phyloP scores from a whole-genome alignment of 1,140 invertebrate species.

The Pseudomyrmex pallidus region DNA sequence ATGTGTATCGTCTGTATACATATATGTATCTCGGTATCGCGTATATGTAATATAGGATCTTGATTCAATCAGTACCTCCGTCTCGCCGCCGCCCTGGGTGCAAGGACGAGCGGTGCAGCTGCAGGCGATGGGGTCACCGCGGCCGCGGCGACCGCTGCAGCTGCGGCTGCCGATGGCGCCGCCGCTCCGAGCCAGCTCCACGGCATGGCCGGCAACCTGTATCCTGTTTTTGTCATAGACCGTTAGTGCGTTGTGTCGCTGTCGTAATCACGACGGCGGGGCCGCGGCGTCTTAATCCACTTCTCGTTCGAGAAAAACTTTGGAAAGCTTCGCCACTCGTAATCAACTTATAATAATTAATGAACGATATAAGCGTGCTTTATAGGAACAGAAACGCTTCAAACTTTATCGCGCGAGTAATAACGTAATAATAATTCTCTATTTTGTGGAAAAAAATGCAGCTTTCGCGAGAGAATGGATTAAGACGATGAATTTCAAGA shows the following conservation, averaged over 20 bases:
- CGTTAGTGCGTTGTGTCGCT: slow-evolving; percentile 52
- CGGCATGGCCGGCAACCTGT: slow-evolving; percentile 84
- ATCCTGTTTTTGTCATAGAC: slow-evolving; percentile 80
- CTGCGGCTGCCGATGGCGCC: slow-evolving; percentile 84
- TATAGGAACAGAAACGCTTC: no score
- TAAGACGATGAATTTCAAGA: slow-evolving; percentile 7
- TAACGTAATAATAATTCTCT: not conserved
- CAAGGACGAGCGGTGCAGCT: slow-evolving; percentile 83
- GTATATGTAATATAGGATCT: slow-evolving; percentile 11
- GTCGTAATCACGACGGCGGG: slow-evolving; percentile 1
- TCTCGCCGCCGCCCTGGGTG: slow-evolving; percentile 83
- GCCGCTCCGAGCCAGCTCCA: slow-evolving; percentile 84
- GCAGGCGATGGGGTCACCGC: slow-evolving; percentile 83
- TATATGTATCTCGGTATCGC: slow-evolving; percentile 22
- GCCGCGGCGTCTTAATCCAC: slow-evolving; percentile 46
- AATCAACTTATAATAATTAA: no score
- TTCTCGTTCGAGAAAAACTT: not conserved
- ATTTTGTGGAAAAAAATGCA: no score
- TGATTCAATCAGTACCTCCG: slow-evolving; percentile 75
- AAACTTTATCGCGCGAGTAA: not conserved
- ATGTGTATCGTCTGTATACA: slow-evolving; percentile 15
- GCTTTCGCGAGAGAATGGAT: slow-evolving; percentile 18
- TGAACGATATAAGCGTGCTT: no score
- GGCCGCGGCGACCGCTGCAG: slow-evolving; percentile 83
- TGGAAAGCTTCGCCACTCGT: not conserved